Evolutionary conservation across 2,888 invertebrate species (phyloP).

Genomic region (Cryptosula pallasiana): DNA sequence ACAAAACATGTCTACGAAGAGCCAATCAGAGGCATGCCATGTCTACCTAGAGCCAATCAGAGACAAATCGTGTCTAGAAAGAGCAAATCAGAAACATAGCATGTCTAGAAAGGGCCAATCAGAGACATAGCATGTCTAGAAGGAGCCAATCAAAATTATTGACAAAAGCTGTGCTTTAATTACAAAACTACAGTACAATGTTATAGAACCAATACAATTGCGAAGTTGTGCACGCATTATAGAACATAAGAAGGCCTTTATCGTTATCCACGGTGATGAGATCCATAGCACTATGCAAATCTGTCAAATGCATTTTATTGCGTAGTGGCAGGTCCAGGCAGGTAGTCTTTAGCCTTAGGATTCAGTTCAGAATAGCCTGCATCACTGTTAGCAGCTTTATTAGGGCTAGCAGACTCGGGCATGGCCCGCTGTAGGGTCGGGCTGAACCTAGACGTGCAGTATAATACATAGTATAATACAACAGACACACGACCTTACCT

Average conservation of each 20-base stretch:
- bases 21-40: too few relatives aligned
- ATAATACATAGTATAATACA: too few relatives aligned
- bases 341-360: constrained; percentile 86
- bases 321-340: constrained; percentile 62
- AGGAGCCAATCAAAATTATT: too few relatives aligned
- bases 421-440: neutral
- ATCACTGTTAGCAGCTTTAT: neutral
- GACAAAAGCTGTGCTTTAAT: too few relatives aligned
- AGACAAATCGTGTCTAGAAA: too few relatives aligned
- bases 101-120: too few relatives aligned
- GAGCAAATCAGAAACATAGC: too few relatives aligned
- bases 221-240: neutral
- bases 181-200: too few relatives aligned
- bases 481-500: too few relatives aligned
- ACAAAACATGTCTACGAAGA: too few relatives aligned
- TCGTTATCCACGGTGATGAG: neutral
- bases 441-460: neutral
- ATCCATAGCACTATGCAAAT: neutral
- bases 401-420: neutral
- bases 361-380: constrained; percentile 62
- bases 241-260: neutral
- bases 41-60: too few relatives aligned
- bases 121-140: too few relatives aligned
- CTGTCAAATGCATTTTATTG: neutral
- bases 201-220: neutral